Evolutionary conservation across 2,888 invertebrate genomes (phyloP).

Genomic region (Liopterus haemorrhoidalis): DNA sequence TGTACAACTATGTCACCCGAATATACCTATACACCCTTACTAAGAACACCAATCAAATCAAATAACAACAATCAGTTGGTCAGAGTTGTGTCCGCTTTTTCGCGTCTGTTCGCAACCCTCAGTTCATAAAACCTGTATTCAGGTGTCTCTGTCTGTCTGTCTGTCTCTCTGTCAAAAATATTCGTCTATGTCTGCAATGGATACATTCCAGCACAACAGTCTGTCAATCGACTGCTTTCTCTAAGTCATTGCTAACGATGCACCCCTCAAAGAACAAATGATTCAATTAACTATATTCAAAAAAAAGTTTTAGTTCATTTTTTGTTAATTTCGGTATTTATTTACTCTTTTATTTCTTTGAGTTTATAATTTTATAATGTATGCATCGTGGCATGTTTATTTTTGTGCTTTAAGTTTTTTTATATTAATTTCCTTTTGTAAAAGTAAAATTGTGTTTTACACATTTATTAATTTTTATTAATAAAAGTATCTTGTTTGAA

Average conservation of each 20-base stretch:
- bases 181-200: neutral
- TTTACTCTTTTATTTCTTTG: constrained; percentile 29
- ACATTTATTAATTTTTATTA: constrained; percentile 32
- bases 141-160: neutral
- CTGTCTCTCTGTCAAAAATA: constrained; percentile 1
- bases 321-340: constrained; percentile 19
- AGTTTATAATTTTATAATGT: constrained; percentile 36
- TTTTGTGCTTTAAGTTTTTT: constrained; percentile 37
- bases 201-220: neutral
- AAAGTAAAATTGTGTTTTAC: constrained; percentile 27
- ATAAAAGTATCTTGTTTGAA: too few species aligned
- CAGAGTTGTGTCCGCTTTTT: too few species aligned
- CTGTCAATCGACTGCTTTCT: too few species aligned
- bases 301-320: constrained; percentile 4
- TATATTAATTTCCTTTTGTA: constrained; percentile 39
- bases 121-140: constrained; percentile 3
- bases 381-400: constrained; percentile 46
- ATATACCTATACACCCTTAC: constrained; percentile 44
- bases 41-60: constrained; percentile 39
- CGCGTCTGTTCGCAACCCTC: too few species aligned
- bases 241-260: constrained; percentile 24
- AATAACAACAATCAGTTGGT: neutral
- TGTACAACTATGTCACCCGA: constrained; percentile 45
- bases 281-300: constrained; percentile 14
- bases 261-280: too few species aligned